Evolutionary conservation across 2,888 invertebrate genomes (phyloP), one percentile per base, ranked within the genome.

Genomic region (Ochlodes sylvanus): DNA sequence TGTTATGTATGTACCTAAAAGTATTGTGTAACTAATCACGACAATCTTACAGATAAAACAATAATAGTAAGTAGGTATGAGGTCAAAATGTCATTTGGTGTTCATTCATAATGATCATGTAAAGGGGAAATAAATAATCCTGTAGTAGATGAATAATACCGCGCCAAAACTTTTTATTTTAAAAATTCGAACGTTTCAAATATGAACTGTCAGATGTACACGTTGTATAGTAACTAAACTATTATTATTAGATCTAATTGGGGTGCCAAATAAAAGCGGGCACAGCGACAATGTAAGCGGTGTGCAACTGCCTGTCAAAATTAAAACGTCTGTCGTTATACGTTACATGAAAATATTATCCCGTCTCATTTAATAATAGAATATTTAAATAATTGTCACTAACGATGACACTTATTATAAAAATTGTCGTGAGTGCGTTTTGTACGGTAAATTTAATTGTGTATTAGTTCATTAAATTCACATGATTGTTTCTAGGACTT

Each of bases 241-340:
- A 41, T 65, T 65, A 65, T 65, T 65, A 58, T 63, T 66, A 63
- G 50, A 56, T 75, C 70, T 73, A 73, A 75, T 75, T 74, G 76
- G 75, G 75, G 71, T 73, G 75, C 72, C 72, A 71, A 71, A 72
- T 69, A 69, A 69, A 73, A 74, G 72, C 72, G 69, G 72, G 73
- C 75, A 71, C 61, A 69, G 68, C 63, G 70, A 72, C 69, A 65
- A 56, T 63, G 67, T 54, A n/a, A 38, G n/a, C 42, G 52, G 41
- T 17, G 15, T 32, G 74, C 75, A 71, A 73, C 71, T 61, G 68
- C 64, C 71, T 69, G 73, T 75, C 73, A 74, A 66, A 62, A 61
- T 67, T 60, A 50, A 67, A 67, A 61, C 19, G 67, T 66, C 44
- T 15, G 41, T 47, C 56, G 57, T 50, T 47, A 27, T 55, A 14